Evolutionary conservation across 2,113 vertebrate genomes (phyloP).

Genomic region (Mirza zaza): DNA sequence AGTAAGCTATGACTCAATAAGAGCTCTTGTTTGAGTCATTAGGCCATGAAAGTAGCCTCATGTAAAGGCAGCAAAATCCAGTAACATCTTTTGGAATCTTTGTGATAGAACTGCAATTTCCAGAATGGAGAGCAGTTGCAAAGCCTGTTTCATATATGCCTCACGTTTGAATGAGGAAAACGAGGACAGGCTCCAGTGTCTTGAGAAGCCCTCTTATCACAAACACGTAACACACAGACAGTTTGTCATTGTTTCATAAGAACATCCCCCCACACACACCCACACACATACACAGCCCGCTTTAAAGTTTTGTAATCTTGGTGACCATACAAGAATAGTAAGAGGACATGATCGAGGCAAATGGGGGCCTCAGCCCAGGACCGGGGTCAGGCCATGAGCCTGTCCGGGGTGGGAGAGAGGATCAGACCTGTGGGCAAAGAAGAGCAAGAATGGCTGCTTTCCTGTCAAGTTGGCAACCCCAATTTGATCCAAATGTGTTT

Average conservation of each 20-base stretch:
- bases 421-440: no score
- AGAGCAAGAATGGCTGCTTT: not conserved
- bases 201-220: no score
- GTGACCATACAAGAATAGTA: not conserved
- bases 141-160: no score
- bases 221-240: not conserved
- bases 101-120: not conserved
- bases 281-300: not conserved
- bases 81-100: not conserved
- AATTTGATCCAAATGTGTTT: no score
- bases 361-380: not conserved
- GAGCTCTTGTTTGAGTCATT: not conserved
- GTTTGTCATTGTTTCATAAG: not conserved
- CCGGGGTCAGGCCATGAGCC: no score
- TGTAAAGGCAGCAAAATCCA: not conserved
- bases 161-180: not conserved
- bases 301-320: not conserved
- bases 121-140: not conserved
- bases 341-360: not conserved
- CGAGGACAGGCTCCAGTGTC: fast-evolving
- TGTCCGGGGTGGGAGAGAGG: no score
- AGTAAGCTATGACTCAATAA: not conserved
- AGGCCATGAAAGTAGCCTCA: not conserved
- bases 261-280: not conserved
- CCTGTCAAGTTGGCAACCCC: not conserved